phyloP scores from a whole-genome alignment of 2,888 invertebrate species.

The Sepiola atlantica region DNA sequence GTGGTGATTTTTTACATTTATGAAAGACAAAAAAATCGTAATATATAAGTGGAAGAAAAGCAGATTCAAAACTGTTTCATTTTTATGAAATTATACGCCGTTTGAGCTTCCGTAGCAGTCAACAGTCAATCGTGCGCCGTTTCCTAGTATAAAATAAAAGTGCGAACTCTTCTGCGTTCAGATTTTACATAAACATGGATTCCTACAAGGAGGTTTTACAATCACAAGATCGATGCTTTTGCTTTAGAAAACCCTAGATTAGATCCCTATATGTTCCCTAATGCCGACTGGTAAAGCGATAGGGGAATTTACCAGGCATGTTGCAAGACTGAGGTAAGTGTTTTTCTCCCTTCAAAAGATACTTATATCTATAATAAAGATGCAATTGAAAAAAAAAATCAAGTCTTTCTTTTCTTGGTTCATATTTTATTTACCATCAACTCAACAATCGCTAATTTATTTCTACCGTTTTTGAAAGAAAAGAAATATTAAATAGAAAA shows the following conservation, averaged over 20 bases:
- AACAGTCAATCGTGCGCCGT: neutral
- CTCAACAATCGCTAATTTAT: neutral
- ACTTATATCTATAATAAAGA: neutral
- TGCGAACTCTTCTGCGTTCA: constrained; percentile 40
- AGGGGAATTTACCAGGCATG: constrained; percentile 43
- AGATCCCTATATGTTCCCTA: constrained; percentile 44
- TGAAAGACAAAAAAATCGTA: neutral
- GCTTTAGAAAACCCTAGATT: constrained; percentile 36
- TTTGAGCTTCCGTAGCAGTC: neutral
- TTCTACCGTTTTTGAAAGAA: neutral
- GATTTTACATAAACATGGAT: constrained; percentile 35
- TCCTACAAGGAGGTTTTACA: constrained; percentile 38
- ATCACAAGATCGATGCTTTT: neutral
- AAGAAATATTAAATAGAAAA: neutral
- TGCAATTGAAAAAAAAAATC: neutral
- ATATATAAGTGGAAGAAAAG: neutral
- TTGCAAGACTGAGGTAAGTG: constrained; percentile 42
- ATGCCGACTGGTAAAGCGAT: constrained; percentile 44
- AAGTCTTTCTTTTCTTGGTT: neutral
- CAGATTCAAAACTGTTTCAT: neutral
- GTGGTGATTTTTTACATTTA: neutral
- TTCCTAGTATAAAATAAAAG: neutral
- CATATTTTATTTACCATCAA: neutral
- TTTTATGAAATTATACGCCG: neutral
- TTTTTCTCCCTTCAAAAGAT: neutral